These are phyloP conservation scores for Drosophila sordidula DNA, from an alignment of 2,888 invertebrate species.

Conservation along the genomic window DNA sequence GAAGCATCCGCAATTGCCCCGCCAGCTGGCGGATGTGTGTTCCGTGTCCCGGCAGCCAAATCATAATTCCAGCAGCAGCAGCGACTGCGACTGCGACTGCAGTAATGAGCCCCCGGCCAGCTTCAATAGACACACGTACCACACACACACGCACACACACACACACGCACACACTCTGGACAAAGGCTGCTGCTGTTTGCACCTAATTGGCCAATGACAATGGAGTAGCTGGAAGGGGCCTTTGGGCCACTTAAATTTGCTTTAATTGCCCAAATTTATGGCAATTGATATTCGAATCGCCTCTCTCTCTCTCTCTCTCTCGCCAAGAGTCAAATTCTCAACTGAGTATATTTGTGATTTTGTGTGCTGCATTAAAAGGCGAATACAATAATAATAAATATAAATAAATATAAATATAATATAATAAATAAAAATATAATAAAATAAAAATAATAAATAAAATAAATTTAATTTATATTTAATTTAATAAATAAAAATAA, in stretches of 20 bases:
- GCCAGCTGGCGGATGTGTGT: conserved; percentile 6
- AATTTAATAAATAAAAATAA: no score
- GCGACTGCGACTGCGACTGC: conserved; percentile 41
- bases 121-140: neutral
- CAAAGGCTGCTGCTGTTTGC: conserved; percentile 14
- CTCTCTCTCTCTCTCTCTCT: neutral
- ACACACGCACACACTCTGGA: conserved; percentile 6
- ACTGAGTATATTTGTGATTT: no score
- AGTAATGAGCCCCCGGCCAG: conserved; percentile 61
- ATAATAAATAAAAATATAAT: no score
- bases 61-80: conserved; percentile 40
- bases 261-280: conserved; percentile 73
- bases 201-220: conserved; percentile 49
- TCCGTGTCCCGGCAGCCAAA: conserved; percentile 35
- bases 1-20: conserved; percentile 31
- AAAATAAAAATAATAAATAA: no score
- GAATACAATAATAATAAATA: no score
- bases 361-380: no score
- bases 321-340: no score
- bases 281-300: conserved; percentile 41
- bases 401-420: no score
- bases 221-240: neutral
- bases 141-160: no score
- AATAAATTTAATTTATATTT: no score
- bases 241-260: conserved; percentile 40